Base-by-base conservation (phyloP, 2,888 invertebrate genomes). In the Stenoptilia bipunctidactyla region DNA sequence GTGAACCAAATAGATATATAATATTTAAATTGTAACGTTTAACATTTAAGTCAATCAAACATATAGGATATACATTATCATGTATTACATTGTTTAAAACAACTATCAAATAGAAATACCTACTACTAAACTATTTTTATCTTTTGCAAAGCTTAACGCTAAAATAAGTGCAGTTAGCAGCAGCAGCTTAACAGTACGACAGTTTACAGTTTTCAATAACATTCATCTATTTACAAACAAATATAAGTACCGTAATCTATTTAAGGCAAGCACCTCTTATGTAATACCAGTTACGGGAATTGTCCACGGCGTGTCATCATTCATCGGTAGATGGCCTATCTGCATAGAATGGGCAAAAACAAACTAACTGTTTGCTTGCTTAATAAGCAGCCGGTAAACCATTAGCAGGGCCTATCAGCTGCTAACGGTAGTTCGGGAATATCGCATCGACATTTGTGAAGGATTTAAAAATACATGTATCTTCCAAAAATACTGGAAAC, bases 401-500 rank as follows among this genome's bases (percentile, higher is more conserved):
- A 69, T 71, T 68, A 69, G 51, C 49, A 56, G 61, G 59, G 58
- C 59, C 72, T 68, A 76, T 76, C 71, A 74, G 57, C 56, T 46
- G 36, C 46, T 72, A 76, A 76, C 77, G 76, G 77, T 66, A 5
- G 3, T 20, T 5, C 3, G 20, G 8, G 20, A 20, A 20, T 3
- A 3, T 5, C 20, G 20, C 8, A 20, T 3, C 3, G 20, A 20
- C 20, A 20, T n/a, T n/a, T n/a, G n/a, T n/a, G n/a, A n/a, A n/a
- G n/a, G n/a, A n/a, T n/a, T n/a, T n/a, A n/a, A n/a, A n/a, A n/a
- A n/a, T n/a, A n/a, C n/a, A n/a, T n/a, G n/a, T n/a, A n/a, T n/a
- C n/a, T n/a, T n/a, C n/a, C n/a, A n/a, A n/a, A n/a, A n/a, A n/a
- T n/a, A n/a, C n/a, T n/a, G n/a, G n/a, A n/a, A n/a, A n/a, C n/a